Evolutionary conservation across 1,140 invertebrate species (phyloP), one percentile per base, ranked within the genome.

Genomic region (Neodiprion virginianus): DNA sequence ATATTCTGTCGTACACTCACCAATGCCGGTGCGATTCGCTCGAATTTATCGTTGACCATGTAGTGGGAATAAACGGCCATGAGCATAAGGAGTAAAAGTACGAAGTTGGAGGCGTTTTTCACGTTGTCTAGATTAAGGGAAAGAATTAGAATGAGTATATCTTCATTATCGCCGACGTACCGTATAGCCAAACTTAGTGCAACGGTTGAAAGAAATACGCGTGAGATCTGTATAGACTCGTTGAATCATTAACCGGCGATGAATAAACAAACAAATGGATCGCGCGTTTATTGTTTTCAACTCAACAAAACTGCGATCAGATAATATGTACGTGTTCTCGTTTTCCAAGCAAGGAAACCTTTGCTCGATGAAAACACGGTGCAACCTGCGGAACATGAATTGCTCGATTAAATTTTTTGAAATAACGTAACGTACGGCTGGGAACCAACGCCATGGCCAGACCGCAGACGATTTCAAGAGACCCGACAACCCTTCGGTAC

Each of bases 41-140:
- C 97, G 84, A 98, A 94, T 77, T 96, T 96, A 86, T 98, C 96
- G 74, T 96, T 95, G 3, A 98, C 94, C 91, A 96, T 95, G 80
- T 95, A 94, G 85, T 98, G 97, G 3, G 96, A 97, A 88, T 98
- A 98, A 67, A 97, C 93, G 47, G 96, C 95, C 89, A 97, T 92
- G 61, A 96, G 82, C 91, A 96, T 98, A 28, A 98, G 85, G 23
- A 94, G 76, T 9, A 99, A 88, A 68, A 99, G 89, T 47, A 95
- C 91, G 0, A 95, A 88, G 86, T 98, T 99, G 5, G 96, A 95
- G 23, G 91, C 90, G 86, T 97, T 96, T 88, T 98, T 98, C 72
- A 97, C 86, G 87, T 94, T 94, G 87, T 96, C 97, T 97, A 88
- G 74, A 92, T 86, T 0, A 40, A 40, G 28, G 5, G 28, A 40